phyloP scores from a whole-genome alignment of 2,797 vertebrate species.

The Darevskia mixta region DNA sequence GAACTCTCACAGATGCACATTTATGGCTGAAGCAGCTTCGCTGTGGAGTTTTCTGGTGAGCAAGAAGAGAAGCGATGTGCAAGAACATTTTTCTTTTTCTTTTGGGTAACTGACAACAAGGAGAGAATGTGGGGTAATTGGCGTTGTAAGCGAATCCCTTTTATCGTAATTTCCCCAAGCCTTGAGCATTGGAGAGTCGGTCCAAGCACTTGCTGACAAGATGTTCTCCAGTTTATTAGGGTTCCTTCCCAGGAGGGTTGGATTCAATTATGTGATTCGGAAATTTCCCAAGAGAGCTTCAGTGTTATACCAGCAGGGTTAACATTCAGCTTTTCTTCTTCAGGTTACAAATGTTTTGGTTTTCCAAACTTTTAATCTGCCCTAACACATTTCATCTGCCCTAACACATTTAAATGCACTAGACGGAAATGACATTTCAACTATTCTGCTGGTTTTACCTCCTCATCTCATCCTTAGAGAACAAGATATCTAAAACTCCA shows the following conservation, averaged over 20 bases:
- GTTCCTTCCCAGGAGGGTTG: slow-evolving; percentile 66
- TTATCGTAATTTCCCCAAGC: slow-evolving; percentile 43
- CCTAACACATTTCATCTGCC: slow-evolving; percentile 37
- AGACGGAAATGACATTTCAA: slow-evolving; percentile 62
- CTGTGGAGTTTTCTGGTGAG: no score
- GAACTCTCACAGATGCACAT: not conserved
- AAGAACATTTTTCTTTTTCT: slow-evolving; percentile 48
- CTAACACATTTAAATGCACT: slow-evolving; percentile 50
- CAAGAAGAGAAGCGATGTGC: not conserved
- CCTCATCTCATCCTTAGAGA: slow-evolving; percentile 55
- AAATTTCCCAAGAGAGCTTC: slow-evolving; percentile 62
- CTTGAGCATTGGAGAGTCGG: slow-evolving; percentile 45
- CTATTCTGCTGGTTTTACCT: slow-evolving; percentile 40
- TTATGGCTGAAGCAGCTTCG: not conserved
- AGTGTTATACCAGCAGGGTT: slow-evolving; percentile 56
- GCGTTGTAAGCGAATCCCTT: slow-evolving; percentile 49
- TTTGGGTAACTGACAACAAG: slow-evolving; percentile 50
- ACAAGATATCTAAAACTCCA: slow-evolving; percentile 43
- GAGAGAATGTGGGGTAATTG: slow-evolving; percentile 44
- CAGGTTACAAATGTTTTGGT: slow-evolving; percentile 55
- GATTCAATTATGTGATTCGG: slow-evolving; percentile 66
- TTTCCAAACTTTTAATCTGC: slow-evolving; percentile 67
- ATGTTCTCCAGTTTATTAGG: slow-evolving; percentile 62
- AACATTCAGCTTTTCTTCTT: slow-evolving; percentile 66
- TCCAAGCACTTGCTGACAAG: slow-evolving; percentile 63